Base-by-base conservation (phyloP, 2,113 vertebrate genomes). In the Sphyrna mokarran region DNA sequence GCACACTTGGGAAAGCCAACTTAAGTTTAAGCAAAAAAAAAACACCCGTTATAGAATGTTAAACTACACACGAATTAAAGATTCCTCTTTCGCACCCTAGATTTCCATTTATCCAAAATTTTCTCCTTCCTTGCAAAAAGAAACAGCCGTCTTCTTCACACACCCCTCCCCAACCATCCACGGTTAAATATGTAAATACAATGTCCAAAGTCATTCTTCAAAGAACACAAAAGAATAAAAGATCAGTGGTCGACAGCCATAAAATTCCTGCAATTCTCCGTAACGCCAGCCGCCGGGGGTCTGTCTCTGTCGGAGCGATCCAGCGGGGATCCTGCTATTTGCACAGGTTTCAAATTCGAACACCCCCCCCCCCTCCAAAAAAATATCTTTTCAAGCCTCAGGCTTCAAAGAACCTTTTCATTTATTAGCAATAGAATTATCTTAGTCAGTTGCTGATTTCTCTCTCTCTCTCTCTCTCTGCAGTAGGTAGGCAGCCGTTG, bases 151-250 rank as follows among this genome's bases (percentile, higher is more conserved):
- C 48, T 54, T 54, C 48, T 54, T 54, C 48, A 2, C 48, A 2
- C 48, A 2, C 48, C 48, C 48, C 48, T 4, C 48, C 48, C 48
- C 99, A 98, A 99, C 99, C 98, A 99, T 99, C 99, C 98, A 96
- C 98, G 98, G 98, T 99, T 99, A 99, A 99, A 99, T 99, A 99
- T 99, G 99, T 99, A 99, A 99, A 99, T 99, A 99, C 99, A 99
- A 99, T 98, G 98, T 99, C 99, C 99, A 99, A 99, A 99, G 99
- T 99, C 99, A 99, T 99, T 99, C 99, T 99, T 99, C 99, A 99
- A 99, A 99, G 99, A 98, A 98, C 98, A 99, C 99, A 99, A 99
- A 99, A 99, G 97, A 97, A 97, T 98, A 98, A 98, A 98, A 98
- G 98, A 98, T 97, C 98, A 98, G 98, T 97, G 98, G 98, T 98